Evolutionary conservation across 2,888 invertebrate species (phyloP).

Genomic region (Tolmerus cingulatus): DNA sequence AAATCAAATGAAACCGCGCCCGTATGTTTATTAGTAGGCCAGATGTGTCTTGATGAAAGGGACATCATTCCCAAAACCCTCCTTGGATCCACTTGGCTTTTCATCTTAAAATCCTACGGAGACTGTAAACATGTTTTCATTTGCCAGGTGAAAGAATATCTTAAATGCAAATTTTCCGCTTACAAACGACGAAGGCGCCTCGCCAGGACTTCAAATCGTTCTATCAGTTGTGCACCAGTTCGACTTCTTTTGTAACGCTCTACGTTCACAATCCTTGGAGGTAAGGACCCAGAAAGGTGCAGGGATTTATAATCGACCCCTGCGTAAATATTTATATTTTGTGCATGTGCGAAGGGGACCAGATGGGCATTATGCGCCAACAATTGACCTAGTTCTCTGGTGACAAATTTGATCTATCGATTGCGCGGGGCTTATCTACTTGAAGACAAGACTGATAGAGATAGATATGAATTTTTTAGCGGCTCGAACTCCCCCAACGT

Average conservation of each 20-base stretch:
- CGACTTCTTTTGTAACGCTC: not conserved
- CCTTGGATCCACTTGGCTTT: not conserved
- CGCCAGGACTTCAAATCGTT: not conserved
- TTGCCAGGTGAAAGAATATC: not conserved
- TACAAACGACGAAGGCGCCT: not conserved
- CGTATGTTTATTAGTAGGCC: not conserved
- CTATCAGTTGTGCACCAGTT: not conserved
- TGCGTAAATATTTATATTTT: constrained; percentile 22
- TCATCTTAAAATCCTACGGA: not conserved
- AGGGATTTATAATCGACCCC: not conserved
- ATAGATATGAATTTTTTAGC: not conserved
- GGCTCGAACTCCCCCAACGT: not conserved
- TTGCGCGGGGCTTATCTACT: not conserved
- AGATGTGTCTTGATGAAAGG: not conserved
- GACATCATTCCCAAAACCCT: not conserved
- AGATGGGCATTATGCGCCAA: not conserved
- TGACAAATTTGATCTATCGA: not conserved
- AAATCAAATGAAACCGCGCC: not conserved
- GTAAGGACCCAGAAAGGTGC: not conserved
- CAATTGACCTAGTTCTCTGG: constrained; percentile 3
- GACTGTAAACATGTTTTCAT: not conserved
- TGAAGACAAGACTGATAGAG: not conserved
- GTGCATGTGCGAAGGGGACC: not conserved
- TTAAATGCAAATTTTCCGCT: not conserved
- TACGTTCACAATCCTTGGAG: not conserved